A percentile compares a stretch with the other conserved stretches of the same genome.
These are phyloP conservation scores for Neopipo cinnamomea DNA, from an alignment of 2,113 vertebrate genomes.

Conservation along the genomic window DNA sequence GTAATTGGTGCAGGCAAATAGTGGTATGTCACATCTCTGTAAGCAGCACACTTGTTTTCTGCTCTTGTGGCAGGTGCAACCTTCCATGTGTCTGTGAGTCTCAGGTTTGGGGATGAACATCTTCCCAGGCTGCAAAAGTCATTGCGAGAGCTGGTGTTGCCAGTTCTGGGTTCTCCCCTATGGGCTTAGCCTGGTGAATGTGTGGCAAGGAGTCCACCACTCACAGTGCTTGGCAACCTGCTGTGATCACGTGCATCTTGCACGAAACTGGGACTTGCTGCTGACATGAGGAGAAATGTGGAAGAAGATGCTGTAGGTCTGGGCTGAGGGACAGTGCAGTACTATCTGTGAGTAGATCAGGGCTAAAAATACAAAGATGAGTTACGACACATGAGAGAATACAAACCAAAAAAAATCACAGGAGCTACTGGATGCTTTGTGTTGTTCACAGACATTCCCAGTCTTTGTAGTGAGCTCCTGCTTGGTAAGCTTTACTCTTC, in stretches of 20 bases:
- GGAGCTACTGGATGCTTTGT: background rate
- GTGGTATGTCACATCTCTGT: background rate
- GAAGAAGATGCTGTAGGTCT: background rate
- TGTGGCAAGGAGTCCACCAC: background rate
- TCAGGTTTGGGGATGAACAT: background rate
- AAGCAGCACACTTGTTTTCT: background rate
- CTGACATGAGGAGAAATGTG: background rate
- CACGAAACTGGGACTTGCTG: background rate
- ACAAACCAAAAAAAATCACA: background rate
- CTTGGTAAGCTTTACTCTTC: background rate
- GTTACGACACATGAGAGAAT: background rate
- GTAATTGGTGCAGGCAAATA: background rate
- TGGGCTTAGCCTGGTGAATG: background rate
- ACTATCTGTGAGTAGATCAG: background rate
- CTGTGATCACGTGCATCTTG: background rate
- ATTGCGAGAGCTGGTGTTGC: background rate
- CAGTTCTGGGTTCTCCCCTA: background rate
- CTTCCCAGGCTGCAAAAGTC: background rate
- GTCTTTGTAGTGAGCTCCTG: background rate
- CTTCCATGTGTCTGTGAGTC: background rate
- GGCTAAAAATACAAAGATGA: background rate
- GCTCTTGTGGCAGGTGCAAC: background rate
- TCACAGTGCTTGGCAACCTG: background rate
- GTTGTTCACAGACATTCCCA: background rate
- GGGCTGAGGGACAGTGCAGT: background rate